Evolutionary conservation across 2,888 invertebrate genomes (phyloP).

Genomic region (Crematogaster levior): DNA sequence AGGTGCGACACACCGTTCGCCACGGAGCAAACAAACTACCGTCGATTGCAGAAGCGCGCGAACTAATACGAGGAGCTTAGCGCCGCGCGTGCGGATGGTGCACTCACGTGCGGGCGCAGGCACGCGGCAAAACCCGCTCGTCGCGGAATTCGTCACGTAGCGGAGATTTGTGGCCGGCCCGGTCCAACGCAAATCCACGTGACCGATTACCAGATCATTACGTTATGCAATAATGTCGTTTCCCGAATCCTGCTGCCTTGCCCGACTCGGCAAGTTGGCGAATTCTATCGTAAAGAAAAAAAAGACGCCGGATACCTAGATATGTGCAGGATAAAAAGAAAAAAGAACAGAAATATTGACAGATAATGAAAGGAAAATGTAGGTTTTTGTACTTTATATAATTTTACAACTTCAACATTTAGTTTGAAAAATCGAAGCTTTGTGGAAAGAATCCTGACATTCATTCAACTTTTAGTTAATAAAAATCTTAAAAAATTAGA

Average conservation of each 20-base stretch:
- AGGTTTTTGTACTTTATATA: background rate
- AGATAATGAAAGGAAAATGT: background rate
- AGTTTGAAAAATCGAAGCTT: background rate
- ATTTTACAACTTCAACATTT: background rate
- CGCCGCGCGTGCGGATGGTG: constrained; percentile 66
- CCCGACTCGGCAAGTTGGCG: background rate
- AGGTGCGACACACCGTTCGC: constrained; percentile 32
- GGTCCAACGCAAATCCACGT: constrained; percentile 72
- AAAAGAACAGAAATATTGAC: background rate
- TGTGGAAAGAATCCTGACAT: background rate
- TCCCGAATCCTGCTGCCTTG: background rate
- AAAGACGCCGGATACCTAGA: background rate
- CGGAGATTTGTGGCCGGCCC: constrained; percentile 82
- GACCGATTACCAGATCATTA: constrained; percentile 76
- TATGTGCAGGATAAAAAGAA: background rate
- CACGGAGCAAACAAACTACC: constrained; percentile 44
- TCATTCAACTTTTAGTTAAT: background rate
- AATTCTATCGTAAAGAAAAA: background rate
- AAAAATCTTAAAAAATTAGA: too few species aligned
- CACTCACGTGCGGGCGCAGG: constrained; percentile 72
- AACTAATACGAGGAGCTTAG: constrained; percentile 70
- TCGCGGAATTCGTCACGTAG: constrained; percentile 83
- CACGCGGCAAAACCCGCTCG: constrained; percentile 78
- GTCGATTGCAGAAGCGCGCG: constrained; percentile 51
- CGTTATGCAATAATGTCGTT: constrained; percentile 57